Percentiles rank a stretch among this genome's conserved stretches.
phyloP scores from a whole-genome alignment of 35 echinoderm and acorn worm species.

The Acanthaster planci region DNA sequence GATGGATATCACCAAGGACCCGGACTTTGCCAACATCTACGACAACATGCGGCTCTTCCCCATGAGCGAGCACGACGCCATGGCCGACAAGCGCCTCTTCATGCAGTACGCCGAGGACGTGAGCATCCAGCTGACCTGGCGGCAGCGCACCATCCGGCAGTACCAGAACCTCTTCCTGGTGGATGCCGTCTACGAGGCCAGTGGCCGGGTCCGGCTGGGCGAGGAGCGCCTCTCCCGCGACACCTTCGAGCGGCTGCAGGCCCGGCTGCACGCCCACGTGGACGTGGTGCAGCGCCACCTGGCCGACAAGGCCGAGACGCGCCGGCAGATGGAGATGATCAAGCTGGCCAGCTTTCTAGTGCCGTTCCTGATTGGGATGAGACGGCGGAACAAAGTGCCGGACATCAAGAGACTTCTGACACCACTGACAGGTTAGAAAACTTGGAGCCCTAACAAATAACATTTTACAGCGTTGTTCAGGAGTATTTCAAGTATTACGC shows the following conservation, averaged over 20 bases:
- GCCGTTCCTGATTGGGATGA: constrained; percentile 88
- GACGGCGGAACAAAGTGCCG: constrained; percentile 80
- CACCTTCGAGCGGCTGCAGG: constrained; percentile 84
- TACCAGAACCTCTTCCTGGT: constrained; percentile 77
- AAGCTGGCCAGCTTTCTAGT: constrained; percentile 76
- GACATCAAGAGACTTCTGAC: constrained; percentile 91
- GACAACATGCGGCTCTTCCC: constrained; percentile 92
- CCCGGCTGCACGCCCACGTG: constrained; percentile 79
- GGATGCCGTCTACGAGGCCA: constrained; percentile 68
- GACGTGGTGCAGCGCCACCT: constrained; percentile 83
- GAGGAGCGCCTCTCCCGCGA: constrained; percentile 79
- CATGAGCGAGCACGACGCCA: constrained; percentile 86
- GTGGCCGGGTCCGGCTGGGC: constrained; percentile 43
- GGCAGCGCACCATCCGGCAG: constrained; percentile 57
- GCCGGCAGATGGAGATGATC: constrained; percentile 70
- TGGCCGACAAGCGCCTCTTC: constrained; percentile 75
- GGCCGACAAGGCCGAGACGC: constrained; percentile 63
- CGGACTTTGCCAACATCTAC: constrained; percentile 79
- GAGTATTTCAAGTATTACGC: too few relatives aligned
- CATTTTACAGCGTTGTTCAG: too few relatives aligned
- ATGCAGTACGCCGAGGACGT: constrained; percentile 83
- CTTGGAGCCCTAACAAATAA: neutral
- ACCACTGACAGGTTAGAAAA: constrained; percentile 66
- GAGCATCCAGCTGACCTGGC: constrained; percentile 62
- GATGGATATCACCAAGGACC: constrained; percentile 90